Base-by-base conservation (phyloP, 1,140 invertebrate species). In the Trichomalopsis sarcophagae region DNA sequence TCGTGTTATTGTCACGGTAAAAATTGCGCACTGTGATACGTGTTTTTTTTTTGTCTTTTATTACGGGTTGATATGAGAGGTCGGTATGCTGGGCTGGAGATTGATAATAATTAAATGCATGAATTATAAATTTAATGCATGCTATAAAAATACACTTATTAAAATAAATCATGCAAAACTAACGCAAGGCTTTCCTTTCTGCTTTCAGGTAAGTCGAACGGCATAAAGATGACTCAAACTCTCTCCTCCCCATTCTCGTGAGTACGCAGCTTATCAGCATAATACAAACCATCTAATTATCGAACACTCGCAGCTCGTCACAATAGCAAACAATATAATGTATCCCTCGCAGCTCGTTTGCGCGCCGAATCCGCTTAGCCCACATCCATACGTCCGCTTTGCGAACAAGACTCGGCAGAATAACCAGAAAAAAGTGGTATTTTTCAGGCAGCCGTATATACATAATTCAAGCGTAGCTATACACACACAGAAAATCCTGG, bases 181-280 rank as follows among this genome's bases (percentile, higher is more conserved):
- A 55, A 78, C 14, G 23, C 11, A 36, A 36, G 27, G 27, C 27
- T 68, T 68, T 74, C n/a, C 10, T 78, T 77, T 78, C n/a, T 50
- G 17, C 47, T 84, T 77, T 78, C 62, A 84, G 82, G 82, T 84
- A 84, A 84, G 82, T 84, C 40, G 2, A 76, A 68, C 44, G 30
- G 33, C 9, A 27, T 27, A 23, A 27, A 17, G 30, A 9, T 9
- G 44, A 21, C 14, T 71, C 27, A 81, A 27, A 50, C 17, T 2
- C 4, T n/a, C 21, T 21, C 21, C 6, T 62, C 17, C 55, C 21
- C 17, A 40, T 36, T 36, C 11, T 44, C 27, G 81, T 83, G 33
- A 76, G 81, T 77, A 83, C 7, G 1, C 27, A n/a, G 13, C 47
- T 36, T 17, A 62, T 62, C 7, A 62, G 55, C 55, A 62, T n/a